Percentiles rank a stretch among this genome's conserved stretches.
These are phyloP conservation scores for Scomber japonicus DNA, from an alignment of 2,113 vertebrate genomes.

Conservation along the genomic window DNA sequence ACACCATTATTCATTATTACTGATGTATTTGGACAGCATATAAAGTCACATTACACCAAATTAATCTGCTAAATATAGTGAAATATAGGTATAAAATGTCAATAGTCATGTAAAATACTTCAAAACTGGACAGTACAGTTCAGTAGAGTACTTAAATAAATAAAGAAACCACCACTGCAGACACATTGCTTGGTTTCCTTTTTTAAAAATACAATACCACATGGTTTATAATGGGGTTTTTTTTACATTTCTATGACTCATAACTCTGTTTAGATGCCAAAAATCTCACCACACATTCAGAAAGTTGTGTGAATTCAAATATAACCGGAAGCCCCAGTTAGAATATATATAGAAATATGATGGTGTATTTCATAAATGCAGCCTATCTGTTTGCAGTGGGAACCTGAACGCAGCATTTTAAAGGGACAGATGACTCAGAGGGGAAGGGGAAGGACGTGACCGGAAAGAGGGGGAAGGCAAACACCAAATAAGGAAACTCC, in stretches of 20 bases:
- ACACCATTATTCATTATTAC: too few species aligned
- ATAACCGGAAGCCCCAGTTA: not conserved
- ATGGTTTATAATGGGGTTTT: not conserved
- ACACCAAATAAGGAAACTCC: constrained; percentile 72
- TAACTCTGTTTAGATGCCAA: not conserved
- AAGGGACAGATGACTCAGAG: constrained; percentile 73
- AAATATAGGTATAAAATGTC: too few species aligned
- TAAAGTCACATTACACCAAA: too few species aligned
- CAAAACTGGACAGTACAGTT: too few species aligned
- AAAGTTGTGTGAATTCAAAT: not conserved
- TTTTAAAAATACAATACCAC: too few species aligned
- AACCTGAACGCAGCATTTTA: constrained; percentile 73
- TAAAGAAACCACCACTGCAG: too few species aligned
- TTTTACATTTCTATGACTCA: not conserved
- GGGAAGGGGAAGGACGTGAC: constrained; percentile 45
- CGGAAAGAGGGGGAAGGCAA: constrained; percentile 52
- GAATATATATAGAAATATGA: not conserved
- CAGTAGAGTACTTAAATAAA: too few species aligned
- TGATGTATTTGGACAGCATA: too few species aligned
- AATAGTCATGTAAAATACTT: too few species aligned
- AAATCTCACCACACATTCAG: not conserved
- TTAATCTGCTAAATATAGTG: too few species aligned
- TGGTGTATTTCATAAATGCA: not conserved
- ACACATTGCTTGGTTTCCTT: too few species aligned
- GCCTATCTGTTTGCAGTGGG: not conserved